These are phyloP conservation scores for Diorhabda sublineata DNA, from an alignment of 1,140 invertebrate species.

Conservation along the genomic window DNA sequence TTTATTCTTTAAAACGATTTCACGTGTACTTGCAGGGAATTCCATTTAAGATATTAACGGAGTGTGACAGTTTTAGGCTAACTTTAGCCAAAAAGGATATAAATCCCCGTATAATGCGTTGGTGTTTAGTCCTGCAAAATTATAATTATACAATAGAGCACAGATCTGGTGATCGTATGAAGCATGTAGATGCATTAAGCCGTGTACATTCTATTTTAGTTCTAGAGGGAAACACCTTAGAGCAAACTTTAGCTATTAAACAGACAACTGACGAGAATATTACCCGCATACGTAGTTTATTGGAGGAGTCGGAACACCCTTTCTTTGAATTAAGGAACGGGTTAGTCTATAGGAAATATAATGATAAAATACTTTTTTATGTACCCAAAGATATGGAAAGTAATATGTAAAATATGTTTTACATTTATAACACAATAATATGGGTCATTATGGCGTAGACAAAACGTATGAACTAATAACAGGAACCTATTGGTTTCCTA, in stretches of 20 bases:
- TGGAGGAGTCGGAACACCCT: slow-evolving; percentile 30
- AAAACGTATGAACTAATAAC: slow-evolving; percentile 6
- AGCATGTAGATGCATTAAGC: background rate
- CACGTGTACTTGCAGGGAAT: slow-evolving; percentile 14
- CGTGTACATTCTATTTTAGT: background rate
- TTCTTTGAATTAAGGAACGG: background rate
- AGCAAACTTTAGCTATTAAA: slow-evolving; percentile 36
- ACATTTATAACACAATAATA: background rate
- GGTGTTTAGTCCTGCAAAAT: slow-evolving; percentile 30
- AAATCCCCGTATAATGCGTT: slow-evolving; percentile 30
- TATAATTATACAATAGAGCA: slow-evolving; percentile 3
- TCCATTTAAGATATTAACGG: slow-evolving; percentile 44
- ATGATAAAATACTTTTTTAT: slow-evolving; percentile 15
- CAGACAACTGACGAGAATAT: slow-evolving; percentile 26
- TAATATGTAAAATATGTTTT: background rate
- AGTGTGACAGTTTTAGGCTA: slow-evolving; percentile 35
- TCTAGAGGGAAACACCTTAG: slow-evolving; percentile 3
- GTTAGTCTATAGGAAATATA: slow-evolving; percentile 12
- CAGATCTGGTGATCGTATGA: background rate
- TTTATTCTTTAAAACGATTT: slow-evolving; percentile 43
- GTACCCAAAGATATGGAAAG: background rate
- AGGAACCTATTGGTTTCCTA: slow-evolving; percentile 36
- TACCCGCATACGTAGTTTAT: slow-evolving; percentile 35
- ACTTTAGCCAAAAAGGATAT: slow-evolving; percentile 32
- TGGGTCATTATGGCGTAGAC: slow-evolving; percentile 1